Evolutionary conservation across 2,888 invertebrate genomes (phyloP).

Genomic region (Drosophila nr. perissopoda): DNA sequence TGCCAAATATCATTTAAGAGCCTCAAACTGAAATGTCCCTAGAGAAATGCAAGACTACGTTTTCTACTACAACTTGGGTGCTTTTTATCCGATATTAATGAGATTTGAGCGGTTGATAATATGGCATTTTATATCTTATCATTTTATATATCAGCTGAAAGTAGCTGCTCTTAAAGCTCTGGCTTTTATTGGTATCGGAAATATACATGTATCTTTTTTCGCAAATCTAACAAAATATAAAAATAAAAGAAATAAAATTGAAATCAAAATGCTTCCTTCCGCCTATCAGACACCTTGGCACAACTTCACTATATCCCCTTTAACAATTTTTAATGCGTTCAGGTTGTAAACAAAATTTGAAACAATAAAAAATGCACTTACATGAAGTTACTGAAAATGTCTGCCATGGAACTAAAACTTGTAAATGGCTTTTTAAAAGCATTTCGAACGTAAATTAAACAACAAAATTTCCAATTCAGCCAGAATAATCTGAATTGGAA

Average conservation of each 20-base stretch:
- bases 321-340: neutral
- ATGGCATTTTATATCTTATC: too few species aligned
- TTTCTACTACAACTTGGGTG: neutral
- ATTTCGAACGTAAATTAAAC: constrained; percentile 61
- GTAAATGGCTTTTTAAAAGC: constrained; percentile 74
- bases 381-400: constrained; percentile 59
- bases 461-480: constrained; percentile 25
- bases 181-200: neutral
- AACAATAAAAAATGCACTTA: constrained; percentile 48
- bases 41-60: neutral
- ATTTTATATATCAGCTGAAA: neutral
- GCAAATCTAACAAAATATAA: constrained; percentile 18
- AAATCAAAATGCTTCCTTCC: neutral
- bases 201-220: neutral
- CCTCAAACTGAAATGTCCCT: neutral
- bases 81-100: neutral
- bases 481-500: constrained; percentile 7
- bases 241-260: constrained; percentile 5
- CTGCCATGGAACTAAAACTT: constrained; percentile 66
- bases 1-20: neutral
- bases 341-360: neutral
- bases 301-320: neutral
- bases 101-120: neutral
- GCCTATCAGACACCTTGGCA: neutral
- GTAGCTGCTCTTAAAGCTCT: neutral